Evolutionary conservation across 2,888 invertebrate species (phyloP).

Genomic region (Dione vanillae): DNA sequence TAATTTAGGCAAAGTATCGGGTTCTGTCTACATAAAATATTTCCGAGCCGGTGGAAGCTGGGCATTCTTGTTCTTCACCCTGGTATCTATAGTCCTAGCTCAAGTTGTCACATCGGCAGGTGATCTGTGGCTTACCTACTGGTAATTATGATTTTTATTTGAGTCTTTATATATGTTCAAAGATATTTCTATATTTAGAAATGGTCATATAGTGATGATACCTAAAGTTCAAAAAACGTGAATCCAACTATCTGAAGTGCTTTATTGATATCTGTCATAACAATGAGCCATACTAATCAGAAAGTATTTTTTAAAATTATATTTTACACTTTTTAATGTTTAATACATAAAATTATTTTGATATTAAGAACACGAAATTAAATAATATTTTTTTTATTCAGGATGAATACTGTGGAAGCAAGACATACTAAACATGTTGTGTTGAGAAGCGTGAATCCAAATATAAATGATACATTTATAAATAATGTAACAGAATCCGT

Average conservation of each 20-base stretch:
- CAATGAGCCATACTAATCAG: background rate
- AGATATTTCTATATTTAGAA: background rate
- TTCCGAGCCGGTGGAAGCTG: constrained; percentile 88
- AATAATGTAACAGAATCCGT: constrained; percentile 8
- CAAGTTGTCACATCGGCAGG: constrained; percentile 88
- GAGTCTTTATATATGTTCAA: background rate
- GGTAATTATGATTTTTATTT: constrained; percentile 76
- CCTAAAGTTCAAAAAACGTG: background rate
- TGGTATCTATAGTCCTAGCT: constrained; percentile 85
- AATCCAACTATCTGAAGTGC: background rate
- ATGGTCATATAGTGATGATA: background rate
- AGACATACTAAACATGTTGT: constrained; percentile 30
- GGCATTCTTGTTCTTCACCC: constrained; percentile 79
- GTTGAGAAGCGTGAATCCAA: background rate
- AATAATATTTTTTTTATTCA: constrained; percentile 51
- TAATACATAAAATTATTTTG: background rate
- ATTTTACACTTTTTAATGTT: no score
- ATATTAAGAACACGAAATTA: background rate
- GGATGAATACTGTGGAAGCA: constrained; percentile 75
- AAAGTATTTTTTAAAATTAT: background rate
- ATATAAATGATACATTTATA: background rate
- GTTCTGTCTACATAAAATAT: constrained; percentile 87
- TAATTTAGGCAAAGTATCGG: constrained; percentile 77
- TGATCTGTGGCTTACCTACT: constrained; percentile 91
- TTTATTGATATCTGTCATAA: background rate